phyloP scores from a whole-genome alignment of 2,888 invertebrate genomes.

The Merodon equestris region DNA sequence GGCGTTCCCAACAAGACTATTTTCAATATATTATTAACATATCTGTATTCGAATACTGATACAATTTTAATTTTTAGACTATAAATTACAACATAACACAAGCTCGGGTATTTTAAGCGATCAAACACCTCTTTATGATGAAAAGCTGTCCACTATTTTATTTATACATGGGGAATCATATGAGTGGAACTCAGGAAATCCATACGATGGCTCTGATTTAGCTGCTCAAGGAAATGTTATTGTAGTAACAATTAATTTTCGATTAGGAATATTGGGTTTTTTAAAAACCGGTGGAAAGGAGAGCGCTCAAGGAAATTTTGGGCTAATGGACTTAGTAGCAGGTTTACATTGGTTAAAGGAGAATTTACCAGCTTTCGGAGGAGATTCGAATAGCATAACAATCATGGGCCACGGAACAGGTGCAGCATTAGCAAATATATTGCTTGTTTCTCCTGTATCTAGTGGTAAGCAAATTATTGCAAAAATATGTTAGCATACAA shows the following conservation, averaged over 20 bases:
- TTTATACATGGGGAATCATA: conserved; percentile 97
- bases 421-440: conserved; percentile 96
- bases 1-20: no score
- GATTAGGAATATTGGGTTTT: conserved; percentile 92
- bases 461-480: conserved; percentile 83
- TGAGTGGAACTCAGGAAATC: conserved; percentile 98
- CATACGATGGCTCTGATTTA: conserved; percentile 97
- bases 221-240: conserved; percentile 94
- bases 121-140: neutral
- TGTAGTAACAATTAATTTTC: conserved; percentile 94
- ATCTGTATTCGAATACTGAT: no score
- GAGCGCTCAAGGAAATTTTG: conserved; percentile 94
- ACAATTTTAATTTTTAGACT: conserved; percentile 15
- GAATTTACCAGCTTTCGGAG: conserved; percentile 96
- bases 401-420: conserved; percentile 98
- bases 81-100: conserved; percentile 2
- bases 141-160: conserved; percentile 87
- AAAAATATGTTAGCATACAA: neutral
- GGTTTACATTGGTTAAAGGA: conserved; percentile 98
- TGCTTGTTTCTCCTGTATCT: conserved; percentile 96
- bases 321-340: conserved; percentile 94
- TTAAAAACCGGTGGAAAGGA: conserved; percentile 93
- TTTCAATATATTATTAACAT: no score
- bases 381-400: conserved; percentile 95
- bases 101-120: neutral